A percentile compares a stretch with the other conserved stretches of the same genome.
phyloP scores from a whole-genome alignment of 2,797 vertebrate species.

The Amazona finschi region DNA sequence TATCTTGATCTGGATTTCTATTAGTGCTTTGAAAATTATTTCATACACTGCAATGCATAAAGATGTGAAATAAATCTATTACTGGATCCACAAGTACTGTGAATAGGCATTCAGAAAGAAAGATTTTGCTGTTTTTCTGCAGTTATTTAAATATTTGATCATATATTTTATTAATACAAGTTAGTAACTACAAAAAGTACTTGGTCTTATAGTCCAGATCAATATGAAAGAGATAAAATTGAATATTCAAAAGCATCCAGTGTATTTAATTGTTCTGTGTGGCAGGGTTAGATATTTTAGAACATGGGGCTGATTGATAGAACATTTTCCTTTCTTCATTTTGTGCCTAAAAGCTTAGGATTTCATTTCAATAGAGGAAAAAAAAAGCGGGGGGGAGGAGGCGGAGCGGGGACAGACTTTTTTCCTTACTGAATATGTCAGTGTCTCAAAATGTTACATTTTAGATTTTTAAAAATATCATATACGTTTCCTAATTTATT shows the following conservation, averaged over 20 bases:
- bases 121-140: neutral
- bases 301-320: neutral
- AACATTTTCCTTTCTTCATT: slow-evolving; percentile 11
- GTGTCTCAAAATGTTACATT: neutral
- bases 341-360: neutral
- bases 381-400: neutral
- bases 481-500: neutral
- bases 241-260: slow-evolving; percentile 17
- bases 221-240: slow-evolving; percentile 28
- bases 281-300: slow-evolving; percentile 24
- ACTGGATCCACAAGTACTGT: slow-evolving; percentile 7
- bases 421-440: neutral
- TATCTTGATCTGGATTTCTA: slow-evolving; percentile 41
- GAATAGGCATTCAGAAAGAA: slow-evolving; percentile 7
- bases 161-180: slow-evolving; percentile 30
- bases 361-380: neutral
- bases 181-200: neutral
- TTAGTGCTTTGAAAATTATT: slow-evolving; percentile 37
- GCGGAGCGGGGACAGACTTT: neutral
- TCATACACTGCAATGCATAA: neutral
- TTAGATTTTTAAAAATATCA: neutral
- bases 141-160: slow-evolving; percentile 18
- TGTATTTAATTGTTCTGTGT: slow-evolving; percentile 17
- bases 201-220: slow-evolving; percentile 1
- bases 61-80: slow-evolving; percentile 8